A percentile compares a stretch with the other conserved stretches of the same genome.
phyloP scores from a whole-genome alignment of 2,113 vertebrate genomes.

The Toxotes jaculatrix region DNA sequence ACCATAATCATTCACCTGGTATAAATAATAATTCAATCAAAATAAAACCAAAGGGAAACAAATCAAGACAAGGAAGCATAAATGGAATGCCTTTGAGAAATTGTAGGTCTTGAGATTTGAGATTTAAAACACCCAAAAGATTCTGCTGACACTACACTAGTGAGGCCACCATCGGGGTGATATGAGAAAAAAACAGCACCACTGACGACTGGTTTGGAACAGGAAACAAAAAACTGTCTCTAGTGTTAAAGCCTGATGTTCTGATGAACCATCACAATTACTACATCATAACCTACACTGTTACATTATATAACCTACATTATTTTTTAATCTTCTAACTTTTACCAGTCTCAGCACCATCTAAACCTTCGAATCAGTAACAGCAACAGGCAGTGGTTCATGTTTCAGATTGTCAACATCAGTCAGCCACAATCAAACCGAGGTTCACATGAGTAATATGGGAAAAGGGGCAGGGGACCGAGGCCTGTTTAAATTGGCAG shows the following conservation, averaged over 20 bases:
- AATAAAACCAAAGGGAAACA: too few species aligned
- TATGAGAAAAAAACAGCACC: too few species aligned
- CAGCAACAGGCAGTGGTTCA: not conserved
- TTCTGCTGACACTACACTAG: too few species aligned
- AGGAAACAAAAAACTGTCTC: too few species aligned
- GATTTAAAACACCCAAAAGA: too few species aligned
- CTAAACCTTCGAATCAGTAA: constrained; percentile 1
- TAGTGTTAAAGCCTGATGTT: too few species aligned
- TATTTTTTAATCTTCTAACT: not conserved
- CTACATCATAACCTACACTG: not conserved
- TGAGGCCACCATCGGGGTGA: not conserved
- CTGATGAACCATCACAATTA: not conserved
- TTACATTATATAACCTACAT: not conserved
- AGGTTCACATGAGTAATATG: constrained; percentile 27
- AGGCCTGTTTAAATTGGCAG: constrained; percentile 59
- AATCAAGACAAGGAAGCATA: too few species aligned
- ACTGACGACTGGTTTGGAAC: too few species aligned
- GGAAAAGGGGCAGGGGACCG: constrained; percentile 14
- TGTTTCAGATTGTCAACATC: not conserved
- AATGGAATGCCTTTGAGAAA: too few species aligned
- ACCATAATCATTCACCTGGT: too few species aligned
- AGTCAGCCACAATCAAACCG: constrained; percentile 7
- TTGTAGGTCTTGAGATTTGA: too few species aligned
- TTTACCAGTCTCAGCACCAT: not conserved
- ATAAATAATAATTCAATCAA: too few species aligned